Base-by-base conservation (phyloP, 2,888 invertebrate genomes). In the Phyllotreta cruciferae region DNA sequence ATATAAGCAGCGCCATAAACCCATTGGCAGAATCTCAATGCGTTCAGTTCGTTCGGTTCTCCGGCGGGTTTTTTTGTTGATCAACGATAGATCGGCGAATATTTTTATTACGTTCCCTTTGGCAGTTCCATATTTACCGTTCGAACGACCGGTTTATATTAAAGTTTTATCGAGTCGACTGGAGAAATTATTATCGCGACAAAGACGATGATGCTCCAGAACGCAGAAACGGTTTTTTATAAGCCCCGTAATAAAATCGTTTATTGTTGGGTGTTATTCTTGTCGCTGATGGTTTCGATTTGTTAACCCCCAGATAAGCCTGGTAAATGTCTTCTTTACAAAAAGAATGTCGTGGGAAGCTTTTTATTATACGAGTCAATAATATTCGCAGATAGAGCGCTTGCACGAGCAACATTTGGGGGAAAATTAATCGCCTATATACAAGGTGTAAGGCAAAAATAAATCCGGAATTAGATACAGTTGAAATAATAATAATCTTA, bases 1-100 rank as follows among this genome's bases (percentile, higher is more conserved):
- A 77, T 77, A 78, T 78, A 78, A 78, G 78, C 78, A 77, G 78
- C 77, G 78, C 78, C 78, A 79, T 79, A 79, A 79, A 78, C 78
- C 78, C 76, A 78, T 78, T 76, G 77, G 71, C 75, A 71, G 78
- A 77, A 79, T 79, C 74, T 76, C 78, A 77, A 78, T 77, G 76
- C 74, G 73, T 66, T 69, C 72, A 71, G 72, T 66, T 69, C 72
- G 72, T 44, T 24, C 24, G 4, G 24, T 4, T 24, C 63, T 52
- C 61, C 67, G 66, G 4, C 24, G 24, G 24, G 24, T 24, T 68
- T 70, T n/a, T 77, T 74, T 76, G 75, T 77, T 78, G 77, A 76
- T 77, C 76, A 75, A 72, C 70, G 69, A 67, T 68, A 67, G 68
- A 66, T 69, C 67, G 69, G 56, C 41, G 56, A 65, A 65, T 65